Evolutionary conservation across 2,888 invertebrate species (phyloP), one percentile per base, ranked within the genome.

Genomic region (Carpatolechia fugitivella): DNA sequence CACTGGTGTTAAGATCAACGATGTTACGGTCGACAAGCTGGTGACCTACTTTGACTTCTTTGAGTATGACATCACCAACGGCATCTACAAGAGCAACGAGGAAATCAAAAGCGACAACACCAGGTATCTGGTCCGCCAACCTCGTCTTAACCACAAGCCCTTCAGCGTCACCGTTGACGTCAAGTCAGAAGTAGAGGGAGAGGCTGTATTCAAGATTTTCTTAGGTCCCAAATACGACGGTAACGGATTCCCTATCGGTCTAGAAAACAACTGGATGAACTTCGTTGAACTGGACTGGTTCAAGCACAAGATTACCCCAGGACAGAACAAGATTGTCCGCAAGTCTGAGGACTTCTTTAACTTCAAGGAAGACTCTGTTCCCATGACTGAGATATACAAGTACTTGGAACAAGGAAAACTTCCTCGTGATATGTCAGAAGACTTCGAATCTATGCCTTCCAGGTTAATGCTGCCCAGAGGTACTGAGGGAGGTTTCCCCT

Each of bases 391-490:
- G 53, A 80, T 95, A 54, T 91, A 91, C 75, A 90, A 92, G 56
- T 87, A 93, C 47, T 82, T 93, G 62, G 78, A 87, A 14, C 91
- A 93, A 62, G 75, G 77, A 47, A 68, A 82, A 59, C 88, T 93
- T 69, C 91, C 91, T 16, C 65, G 85, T 63, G 90, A 92, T 62
- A 89, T 90, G 76, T 85, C 85, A 54, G 86, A 90, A 60, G 79
- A 87, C 44, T 89, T 92, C 64, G 92, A 91, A 60, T 91, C 91
- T 52, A 91, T 93, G 83, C 95, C 95, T 3, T 90, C 92, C 58
- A 93, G 94, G 61, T 83, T 95, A 51, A 82, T 95, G 70, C 78
- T 96, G 56, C 96, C 96, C 35, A 94, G 91, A 73, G 96, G 96
- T 72, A 93, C 90, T 63, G 82, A 81, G 36, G 92, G 92, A 60